These are phyloP conservation scores for Xylota sylvarum DNA, from an alignment of 2,888 invertebrate genomes.

Conservation along the genomic window DNA sequence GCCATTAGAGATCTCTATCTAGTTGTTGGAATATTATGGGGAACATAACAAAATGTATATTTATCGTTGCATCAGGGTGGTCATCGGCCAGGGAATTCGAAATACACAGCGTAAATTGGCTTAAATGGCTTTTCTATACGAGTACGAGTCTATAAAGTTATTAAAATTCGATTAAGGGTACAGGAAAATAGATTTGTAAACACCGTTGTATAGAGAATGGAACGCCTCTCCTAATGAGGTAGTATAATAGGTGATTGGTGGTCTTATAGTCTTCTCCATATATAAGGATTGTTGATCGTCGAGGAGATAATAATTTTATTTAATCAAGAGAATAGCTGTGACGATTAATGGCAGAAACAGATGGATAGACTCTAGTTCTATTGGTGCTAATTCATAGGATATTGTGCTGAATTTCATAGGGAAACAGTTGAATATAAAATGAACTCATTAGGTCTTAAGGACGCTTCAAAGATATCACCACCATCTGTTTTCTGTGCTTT, in stretches of 20 bases:
- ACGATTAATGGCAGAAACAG: neutral
- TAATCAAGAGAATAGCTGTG: neutral
- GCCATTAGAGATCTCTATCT: conserved; percentile 73
- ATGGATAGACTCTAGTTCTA: neutral
- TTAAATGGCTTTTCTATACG: conserved; percentile 67
- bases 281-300: neutral
- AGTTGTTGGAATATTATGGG: conserved; percentile 28
- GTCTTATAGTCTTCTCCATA: neutral
- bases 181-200: conserved; percentile 64
- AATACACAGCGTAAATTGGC: conserved; percentile 55
- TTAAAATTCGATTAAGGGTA: conserved; percentile 74
- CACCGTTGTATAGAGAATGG: conserved; percentile 27
- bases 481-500: too few species aligned
- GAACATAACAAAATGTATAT: conserved; percentile 63
- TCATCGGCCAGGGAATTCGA: conserved; percentile 43
- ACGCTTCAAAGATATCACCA: too few species aligned
- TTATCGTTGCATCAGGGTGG: conserved; percentile 73
- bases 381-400: neutral
- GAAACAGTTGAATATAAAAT: neutral
- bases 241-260: conserved; percentile 49
- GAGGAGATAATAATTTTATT: neutral
- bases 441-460: too few species aligned
- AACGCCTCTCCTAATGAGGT: conserved; percentile 65
- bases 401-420: neutral
- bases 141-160: conserved; percentile 64